Conservation (phyloP, 1,140 invertebrate species). For the Vollenhovia emeryi region DNA sequence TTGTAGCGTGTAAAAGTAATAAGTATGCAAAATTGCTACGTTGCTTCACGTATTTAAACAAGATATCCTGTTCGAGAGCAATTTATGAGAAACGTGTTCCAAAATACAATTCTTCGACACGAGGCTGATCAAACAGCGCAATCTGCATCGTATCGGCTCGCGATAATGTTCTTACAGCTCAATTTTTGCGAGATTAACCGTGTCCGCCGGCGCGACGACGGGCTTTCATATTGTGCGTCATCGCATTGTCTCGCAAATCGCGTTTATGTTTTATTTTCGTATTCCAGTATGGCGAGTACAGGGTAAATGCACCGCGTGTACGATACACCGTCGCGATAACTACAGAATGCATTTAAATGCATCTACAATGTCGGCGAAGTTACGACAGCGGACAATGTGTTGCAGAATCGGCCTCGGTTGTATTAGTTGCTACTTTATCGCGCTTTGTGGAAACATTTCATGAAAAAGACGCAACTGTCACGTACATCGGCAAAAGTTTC, state of each 20-base stretch:
- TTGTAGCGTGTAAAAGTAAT: neutral
- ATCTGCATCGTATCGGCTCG: conserved; percentile 9
- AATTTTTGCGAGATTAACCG: conserved; percentile 35
- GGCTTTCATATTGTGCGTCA: conserved; percentile 12
- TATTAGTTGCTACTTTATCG: conserved; percentile 39
- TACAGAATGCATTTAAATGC: conserved; percentile 28
- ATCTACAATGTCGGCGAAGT: conserved; percentile 46
- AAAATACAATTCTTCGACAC: neutral
- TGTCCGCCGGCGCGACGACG: neutral
- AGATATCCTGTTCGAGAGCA: neutral
- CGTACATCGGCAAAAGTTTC: neutral
- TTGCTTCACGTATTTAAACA: neutral
- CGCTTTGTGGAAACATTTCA: conserved; percentile 19
- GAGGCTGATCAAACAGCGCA: neutral
- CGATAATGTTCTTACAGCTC: conserved; percentile 20
- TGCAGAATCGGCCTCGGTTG: neutral
- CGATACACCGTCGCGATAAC: conserved; percentile 20
- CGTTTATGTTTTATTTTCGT: conserved; percentile 37
- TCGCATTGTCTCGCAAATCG: conserved; percentile 33
- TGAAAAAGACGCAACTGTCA: conserved; percentile 22
- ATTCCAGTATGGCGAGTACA: neutral
- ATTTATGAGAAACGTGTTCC: neutral
- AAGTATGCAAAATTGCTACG: neutral
- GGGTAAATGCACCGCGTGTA: conserved; percentile 10
- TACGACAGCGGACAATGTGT: conserved; percentile 40